A percentile compares a stretch with the other conserved stretches of the same genome.
phyloP scores from a whole-genome alignment of 2,797 vertebrate genomes.

The Rallus crepitans region DNA sequence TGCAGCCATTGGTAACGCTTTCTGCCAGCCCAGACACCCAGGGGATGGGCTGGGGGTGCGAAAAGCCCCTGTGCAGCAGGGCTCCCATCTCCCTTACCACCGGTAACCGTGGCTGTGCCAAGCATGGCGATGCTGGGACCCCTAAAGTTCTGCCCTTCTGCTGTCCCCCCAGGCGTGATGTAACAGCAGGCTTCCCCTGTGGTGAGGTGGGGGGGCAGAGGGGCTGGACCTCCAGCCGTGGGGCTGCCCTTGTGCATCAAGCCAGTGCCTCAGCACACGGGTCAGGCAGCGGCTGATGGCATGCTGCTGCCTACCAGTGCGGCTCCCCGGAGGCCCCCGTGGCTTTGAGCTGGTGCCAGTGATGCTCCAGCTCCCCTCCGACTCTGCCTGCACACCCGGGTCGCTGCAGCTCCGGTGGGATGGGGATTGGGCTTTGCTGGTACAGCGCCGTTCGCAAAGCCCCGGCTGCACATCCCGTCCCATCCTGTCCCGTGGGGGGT shows the following conservation, averaged over 20 bases:
- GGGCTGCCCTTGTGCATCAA: neutral
- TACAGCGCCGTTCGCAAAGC: no score
- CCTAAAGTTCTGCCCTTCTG: neutral
- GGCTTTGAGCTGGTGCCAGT: neutral
- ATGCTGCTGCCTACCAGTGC: neutral
- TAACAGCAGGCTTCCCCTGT: neutral
- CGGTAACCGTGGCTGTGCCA: neutral
- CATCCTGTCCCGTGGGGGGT: accelerated
- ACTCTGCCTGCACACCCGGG: constrained; percentile 7
- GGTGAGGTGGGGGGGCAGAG: neutral
- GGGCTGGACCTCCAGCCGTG: neutral
- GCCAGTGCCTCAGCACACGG: no score
- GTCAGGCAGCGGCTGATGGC: no score
- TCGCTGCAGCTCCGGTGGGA: neutral
- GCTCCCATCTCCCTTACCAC: neutral
- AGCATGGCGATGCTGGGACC: neutral
- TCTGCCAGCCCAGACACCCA: neutral
- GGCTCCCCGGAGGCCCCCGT: neutral
- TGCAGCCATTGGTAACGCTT: neutral
- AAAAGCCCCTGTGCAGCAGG: neutral
- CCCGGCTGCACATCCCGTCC: no score
- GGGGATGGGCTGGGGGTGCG: neutral
- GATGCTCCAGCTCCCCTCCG: neutral
- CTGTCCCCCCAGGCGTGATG: neutral
- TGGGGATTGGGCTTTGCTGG: neutral